A percentile compares a stretch with the other conserved stretches of the same genome.
Evolutionary conservation across 2,113 vertebrate genomes (phyloP).

Genomic region (Thalassarche chlororhynchos): DNA sequence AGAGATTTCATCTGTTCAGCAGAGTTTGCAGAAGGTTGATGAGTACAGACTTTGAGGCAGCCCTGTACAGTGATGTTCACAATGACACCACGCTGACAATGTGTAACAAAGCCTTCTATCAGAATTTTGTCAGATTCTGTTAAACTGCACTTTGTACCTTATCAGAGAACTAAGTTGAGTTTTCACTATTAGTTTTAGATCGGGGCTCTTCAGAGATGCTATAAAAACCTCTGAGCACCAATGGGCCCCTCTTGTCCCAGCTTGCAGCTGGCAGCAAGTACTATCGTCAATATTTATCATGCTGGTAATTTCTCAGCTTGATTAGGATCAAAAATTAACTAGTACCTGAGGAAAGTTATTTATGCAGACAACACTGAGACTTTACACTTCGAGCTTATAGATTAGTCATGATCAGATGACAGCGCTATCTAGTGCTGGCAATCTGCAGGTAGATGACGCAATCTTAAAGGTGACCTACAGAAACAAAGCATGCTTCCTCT

Average conservation of each 20-base stretch:
- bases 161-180: not conserved
- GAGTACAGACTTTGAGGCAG: not conserved
- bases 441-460: slow-evolving; percentile 63
- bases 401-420: slow-evolving; percentile 57
- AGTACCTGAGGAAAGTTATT: slow-evolving; percentile 26
- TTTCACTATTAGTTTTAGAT: not conserved
- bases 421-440: slow-evolving; percentile 21
- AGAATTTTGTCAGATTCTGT: not conserved
- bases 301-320: slow-evolving; percentile 2
- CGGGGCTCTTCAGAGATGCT: not conserved
- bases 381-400: not conserved
- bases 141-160: not conserved
- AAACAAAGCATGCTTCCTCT: not conserved
- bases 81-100: not conserved
- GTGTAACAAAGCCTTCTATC: not conserved
- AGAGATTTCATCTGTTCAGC: not conserved
- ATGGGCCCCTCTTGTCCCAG: not conserved
- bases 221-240: not conserved
- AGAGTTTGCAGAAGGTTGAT: not conserved
- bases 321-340: slow-evolving; percentile 29
- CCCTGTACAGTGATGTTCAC: not conserved
- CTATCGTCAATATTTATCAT: not conserved
- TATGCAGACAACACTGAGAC: slow-evolving; percentile 11
- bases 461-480: slow-evolving; percentile 66
- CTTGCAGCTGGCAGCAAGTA: not conserved